phyloP scores from a whole-genome alignment of 2,113 vertebrate species.

The Delphinapterus leucas region DNA sequence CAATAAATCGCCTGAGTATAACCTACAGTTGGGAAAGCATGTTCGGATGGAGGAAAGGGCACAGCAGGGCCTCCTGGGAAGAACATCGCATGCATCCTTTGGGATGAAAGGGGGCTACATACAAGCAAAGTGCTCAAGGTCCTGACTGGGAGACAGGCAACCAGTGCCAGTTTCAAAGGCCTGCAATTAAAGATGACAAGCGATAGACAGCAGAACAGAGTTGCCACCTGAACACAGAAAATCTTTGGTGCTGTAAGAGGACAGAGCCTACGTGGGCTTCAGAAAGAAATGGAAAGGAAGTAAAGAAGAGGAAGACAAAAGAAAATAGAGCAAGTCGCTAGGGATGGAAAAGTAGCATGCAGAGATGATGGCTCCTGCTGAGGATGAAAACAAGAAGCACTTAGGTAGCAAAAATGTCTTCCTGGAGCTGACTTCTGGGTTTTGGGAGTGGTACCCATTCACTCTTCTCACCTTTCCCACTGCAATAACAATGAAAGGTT shows the following conservation, averaged over 20 bases:
- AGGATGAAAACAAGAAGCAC: not conserved
- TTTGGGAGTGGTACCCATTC: accelerated
- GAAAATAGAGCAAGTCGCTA: not conserved
- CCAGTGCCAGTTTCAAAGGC: not conserved
- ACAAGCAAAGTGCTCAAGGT: not conserved
- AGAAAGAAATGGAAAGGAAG: not conserved
- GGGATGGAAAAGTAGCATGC: not conserved
- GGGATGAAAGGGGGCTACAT: not conserved
- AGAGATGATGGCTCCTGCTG: not conserved
- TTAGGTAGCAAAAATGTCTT: not conserved
- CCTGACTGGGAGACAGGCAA: not conserved
- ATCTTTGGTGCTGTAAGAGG: not conserved
- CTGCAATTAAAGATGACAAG: not conserved
- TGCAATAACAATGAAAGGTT: not conserved
- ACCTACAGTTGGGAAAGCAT: not conserved
- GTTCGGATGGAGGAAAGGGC: conserved; percentile 13
- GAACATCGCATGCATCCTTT: not conserved
- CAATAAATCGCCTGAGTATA: conserved; percentile 47
- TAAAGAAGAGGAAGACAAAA: not conserved
- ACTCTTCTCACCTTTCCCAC: not conserved
- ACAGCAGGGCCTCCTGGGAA: not conserved
- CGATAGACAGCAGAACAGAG: not conserved
- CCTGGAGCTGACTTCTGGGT: not conserved
- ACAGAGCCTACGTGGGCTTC: not conserved
- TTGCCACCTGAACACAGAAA: not conserved